Base-by-base conservation (phyloP, 2,113 vertebrate species). In the Sphyrna mokarran region DNA sequence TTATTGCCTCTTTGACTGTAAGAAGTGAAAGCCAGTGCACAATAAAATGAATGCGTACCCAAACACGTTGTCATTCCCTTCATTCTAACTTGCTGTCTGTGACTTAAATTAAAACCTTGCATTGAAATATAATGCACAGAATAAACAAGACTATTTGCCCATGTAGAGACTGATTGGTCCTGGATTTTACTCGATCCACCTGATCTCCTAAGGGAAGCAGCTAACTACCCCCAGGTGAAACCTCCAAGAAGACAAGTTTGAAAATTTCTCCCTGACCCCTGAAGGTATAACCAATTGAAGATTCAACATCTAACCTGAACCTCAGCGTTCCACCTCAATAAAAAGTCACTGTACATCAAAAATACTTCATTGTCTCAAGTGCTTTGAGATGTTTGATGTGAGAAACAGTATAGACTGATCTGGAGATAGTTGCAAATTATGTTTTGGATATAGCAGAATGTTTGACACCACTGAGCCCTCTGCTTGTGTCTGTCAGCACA, bases 371-470 rank as follows among this genome's bases (percentile, higher is more conserved):
- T 37, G 13, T 37, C 14, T 3, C 78, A 83, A 40, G 76, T 85
- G 76, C 76, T 80, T 80, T 86, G 83, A 86, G 85, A 54, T 87
- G n/a, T 83, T 33, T 83, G 78, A 80, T 48, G 83, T 85, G 83
- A 43, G 23, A 85, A 18, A 20, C 83, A 48, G 7, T 48, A 23
- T 48, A 48, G 54, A 48, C 22, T 48, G 83, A 48, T 86, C 83
- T 86, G 37, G 40, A 86, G 14, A 37, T 14, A 83, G 83, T 86
- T 86, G 40, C 40, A 22, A 20, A 86, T 86, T 86, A 48, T 23
- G 18, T 86, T 48, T 85, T 26, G 22, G 20, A 43, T 43, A 22
- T 40, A 48, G 83, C 37, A 86, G 18, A 43, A 86, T 86, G 83
- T 48, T 37, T 83, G n/a, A 83, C n/a, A 83, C 78, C 78, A 83